Evolutionary conservation across 1,140 invertebrate genomes (phyloP).

Genomic region (Drosophila albomicans): DNA sequence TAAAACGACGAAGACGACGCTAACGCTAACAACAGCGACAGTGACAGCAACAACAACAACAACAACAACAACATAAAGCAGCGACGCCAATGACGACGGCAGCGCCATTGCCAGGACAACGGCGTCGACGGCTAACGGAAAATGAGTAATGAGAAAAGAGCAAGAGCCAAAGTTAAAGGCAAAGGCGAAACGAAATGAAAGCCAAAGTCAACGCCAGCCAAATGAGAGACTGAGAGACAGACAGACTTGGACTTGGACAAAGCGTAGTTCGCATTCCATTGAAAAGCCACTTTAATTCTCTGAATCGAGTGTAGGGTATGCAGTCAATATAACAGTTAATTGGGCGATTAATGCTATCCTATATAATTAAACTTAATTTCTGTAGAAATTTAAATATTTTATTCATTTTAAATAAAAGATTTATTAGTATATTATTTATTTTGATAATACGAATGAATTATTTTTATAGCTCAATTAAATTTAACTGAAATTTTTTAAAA

Average conservation of each 20-base stretch:
- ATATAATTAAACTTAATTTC: too few relatives aligned
- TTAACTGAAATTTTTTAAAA: too few relatives aligned
- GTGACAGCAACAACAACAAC: slow-evolving; percentile 1
- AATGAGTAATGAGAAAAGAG: slow-evolving; percentile 33
- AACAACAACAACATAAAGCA: slow-evolving; percentile 2
- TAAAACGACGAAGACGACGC: neutral
- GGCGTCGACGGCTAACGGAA: slow-evolving; percentile 14
- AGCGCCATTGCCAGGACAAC: slow-evolving; percentile 50
- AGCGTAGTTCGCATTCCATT: slow-evolving; percentile 8
- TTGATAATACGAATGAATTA: too few relatives aligned
- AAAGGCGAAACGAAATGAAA: slow-evolving; percentile 9
- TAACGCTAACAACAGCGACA: neutral
- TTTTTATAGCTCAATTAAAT: too few relatives aligned
- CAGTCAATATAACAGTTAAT: neutral
- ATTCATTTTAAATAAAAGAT: too few relatives aligned
- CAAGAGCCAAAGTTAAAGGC: slow-evolving; percentile 14
- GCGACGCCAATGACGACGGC: neutral
- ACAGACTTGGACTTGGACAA: neutral
- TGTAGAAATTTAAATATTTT: too few relatives aligned
- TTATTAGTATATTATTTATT: too few relatives aligned
- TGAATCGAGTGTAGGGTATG: slow-evolving; percentile 3
- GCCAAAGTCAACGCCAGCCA: slow-evolving; percentile 1
- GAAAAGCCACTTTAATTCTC: slow-evolving; percentile 22
- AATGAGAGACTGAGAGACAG: slow-evolving; percentile 11
- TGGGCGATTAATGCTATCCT: too few relatives aligned